These are phyloP conservation scores for Aethina tumida DNA, from an alignment of 1,140 invertebrate genomes.

Conservation along the genomic window DNA sequence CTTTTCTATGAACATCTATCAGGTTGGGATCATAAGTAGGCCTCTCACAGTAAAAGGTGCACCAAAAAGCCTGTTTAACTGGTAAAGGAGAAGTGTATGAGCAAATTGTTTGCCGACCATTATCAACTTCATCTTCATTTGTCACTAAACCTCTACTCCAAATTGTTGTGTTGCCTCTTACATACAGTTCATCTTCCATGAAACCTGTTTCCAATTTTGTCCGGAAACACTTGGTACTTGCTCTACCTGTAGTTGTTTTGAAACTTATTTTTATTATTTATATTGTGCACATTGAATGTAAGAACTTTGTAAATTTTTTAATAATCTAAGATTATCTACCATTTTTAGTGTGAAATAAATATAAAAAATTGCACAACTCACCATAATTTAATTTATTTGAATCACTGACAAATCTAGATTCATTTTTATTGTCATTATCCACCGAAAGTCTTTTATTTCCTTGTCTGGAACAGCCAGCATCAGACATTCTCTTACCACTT, in stretches of 20 bases:
- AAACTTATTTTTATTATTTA: no score
- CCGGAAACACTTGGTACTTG: conserved; percentile 10
- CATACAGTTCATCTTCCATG: conserved; percentile 82
- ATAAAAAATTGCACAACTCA: conserved; percentile 1
- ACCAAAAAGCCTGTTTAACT: conserved; percentile 76
- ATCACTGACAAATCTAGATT: conserved; percentile 11
- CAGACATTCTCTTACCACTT: conserved; percentile 11
- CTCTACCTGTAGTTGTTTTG: background rate
- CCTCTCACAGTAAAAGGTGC: conserved; percentile 54
- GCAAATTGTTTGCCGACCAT: conserved; percentile 46
- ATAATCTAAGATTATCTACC: background rate
- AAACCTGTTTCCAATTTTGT: conserved; percentile 16
- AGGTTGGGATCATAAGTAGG: conserved; percentile 38
- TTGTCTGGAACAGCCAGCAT: conserved; percentile 5
- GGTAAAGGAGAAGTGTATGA: conserved; percentile 72
- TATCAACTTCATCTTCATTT: conserved; percentile 35
- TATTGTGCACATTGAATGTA: background rate
- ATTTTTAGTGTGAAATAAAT: background rate
- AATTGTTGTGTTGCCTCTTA: conserved; percentile 71
- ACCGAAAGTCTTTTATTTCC: no score
- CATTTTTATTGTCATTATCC: no score
- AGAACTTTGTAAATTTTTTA: background rate
- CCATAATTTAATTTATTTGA: conserved; percentile 10
- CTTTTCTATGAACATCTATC: conserved; percentile 27
- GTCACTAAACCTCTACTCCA: conserved; percentile 57